Evolutionary conservation across 1,140 invertebrate genomes (phyloP).

Genomic region (Ruditapes philippinarum): DNA sequence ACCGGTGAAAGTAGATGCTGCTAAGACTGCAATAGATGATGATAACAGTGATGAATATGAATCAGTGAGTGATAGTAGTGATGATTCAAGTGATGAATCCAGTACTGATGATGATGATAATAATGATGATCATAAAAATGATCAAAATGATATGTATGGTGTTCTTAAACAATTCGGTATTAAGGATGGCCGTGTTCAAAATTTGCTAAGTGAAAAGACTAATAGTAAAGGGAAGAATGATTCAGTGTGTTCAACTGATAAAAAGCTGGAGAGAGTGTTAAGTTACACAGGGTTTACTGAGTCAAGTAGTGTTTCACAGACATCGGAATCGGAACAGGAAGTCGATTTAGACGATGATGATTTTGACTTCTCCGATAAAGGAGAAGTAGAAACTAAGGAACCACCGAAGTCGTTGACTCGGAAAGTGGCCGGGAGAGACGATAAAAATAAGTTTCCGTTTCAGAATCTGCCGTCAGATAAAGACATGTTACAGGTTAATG

Average conservation of each 20-base stretch:
- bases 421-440: conserved; percentile 60
- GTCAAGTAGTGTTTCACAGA: conserved; percentile 21
- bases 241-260: conserved; percentile 57
- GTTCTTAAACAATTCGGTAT: background rate
- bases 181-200: background rate
- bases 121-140: background rate
- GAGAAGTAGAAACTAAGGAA: conserved; percentile 2
- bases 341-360: conserved; percentile 39
- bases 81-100: conserved; percentile 53
- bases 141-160: background rate
- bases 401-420: conserved; percentile 48
- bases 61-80: conserved; percentile 62
- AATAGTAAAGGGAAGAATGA: conserved; percentile 32
- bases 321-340: conserved; percentile 53
- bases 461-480: background rate
- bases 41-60: conserved; percentile 62
- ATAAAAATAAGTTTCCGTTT: conserved; percentile 30
- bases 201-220: background rate
- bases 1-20: background rate
- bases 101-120: conserved; percentile 26
- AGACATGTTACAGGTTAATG: conserved; percentile 12
- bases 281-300: conserved; percentile 61
- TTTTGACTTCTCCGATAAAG: background rate
- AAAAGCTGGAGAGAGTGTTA: conserved; percentile 46
- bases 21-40: background rate